Percentiles rank a stretch among this genome's conserved stretches.
Evolutionary conservation across 2,797 vertebrate species (phyloP).

Genomic region (Eutrigla gurnardus): DNA sequence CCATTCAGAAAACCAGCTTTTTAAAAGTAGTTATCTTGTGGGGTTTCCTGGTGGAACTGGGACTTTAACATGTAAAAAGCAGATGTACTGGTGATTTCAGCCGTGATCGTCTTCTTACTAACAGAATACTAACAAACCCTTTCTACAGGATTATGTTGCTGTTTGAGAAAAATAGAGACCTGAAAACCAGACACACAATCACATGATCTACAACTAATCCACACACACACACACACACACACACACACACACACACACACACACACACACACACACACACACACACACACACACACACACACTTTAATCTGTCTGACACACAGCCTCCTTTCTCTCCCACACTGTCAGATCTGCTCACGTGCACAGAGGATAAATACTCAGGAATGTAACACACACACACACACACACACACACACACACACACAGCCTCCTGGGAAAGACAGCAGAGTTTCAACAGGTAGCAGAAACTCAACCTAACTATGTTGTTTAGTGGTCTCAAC

Average conservation of each 20-base stretch:
- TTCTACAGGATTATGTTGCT: neutral
- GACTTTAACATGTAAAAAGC: too few species aligned
- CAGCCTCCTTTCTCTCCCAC: slow-evolving; percentile 48
- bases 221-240: slow-evolving; percentile 16
- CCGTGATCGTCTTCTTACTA: too few species aligned
- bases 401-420: slow-evolving; percentile 29
- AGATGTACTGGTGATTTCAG: too few species aligned
- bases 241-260: slow-evolving; percentile 18
- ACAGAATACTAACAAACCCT: too few species aligned
- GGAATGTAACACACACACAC: slow-evolving; percentile 38
- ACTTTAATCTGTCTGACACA: slow-evolving; percentile 44
- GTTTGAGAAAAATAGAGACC: slow-evolving; percentile 6
- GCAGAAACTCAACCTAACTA: neutral
- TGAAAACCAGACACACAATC: slow-evolving; percentile 23
- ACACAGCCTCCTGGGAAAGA: slow-evolving; percentile 33
- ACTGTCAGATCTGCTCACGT: slow-evolving; percentile 31
- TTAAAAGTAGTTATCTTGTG: too few species aligned
- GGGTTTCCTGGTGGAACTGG: too few species aligned
- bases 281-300: slow-evolving; percentile 13
- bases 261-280: slow-evolving; percentile 23
- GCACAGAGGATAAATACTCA: slow-evolving; percentile 37
- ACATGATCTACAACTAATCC: slow-evolving; percentile 54
- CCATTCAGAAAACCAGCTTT: too few species aligned
- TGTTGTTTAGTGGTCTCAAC: too few species aligned
- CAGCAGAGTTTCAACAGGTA: slow-evolving; percentile 10